Percentiles rank a stretch among this genome's conserved stretches.
phyloP scores from a whole-genome alignment of 1,140 invertebrate species.

The Tetraneura akinire region DNA sequence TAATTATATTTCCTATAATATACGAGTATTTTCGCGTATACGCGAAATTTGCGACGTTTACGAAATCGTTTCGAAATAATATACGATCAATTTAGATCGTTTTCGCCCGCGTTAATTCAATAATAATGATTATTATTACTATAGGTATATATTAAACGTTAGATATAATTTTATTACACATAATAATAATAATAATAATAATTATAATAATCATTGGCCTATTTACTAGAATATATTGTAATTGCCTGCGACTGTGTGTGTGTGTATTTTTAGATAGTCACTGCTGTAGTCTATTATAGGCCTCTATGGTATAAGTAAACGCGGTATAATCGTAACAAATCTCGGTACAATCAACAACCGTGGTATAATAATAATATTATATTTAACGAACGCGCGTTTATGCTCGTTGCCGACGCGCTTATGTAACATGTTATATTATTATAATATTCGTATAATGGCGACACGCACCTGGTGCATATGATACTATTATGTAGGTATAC shows the following conservation, averaged over 20 bases:
- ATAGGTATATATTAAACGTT: neutral
- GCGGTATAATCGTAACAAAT: slow-evolving; percentile 8
- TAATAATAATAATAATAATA: neutral
- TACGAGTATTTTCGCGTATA: neutral
- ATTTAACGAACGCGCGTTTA: neutral
- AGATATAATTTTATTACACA: too few species aligned
- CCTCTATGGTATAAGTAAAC: too few species aligned
- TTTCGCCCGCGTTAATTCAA: too few species aligned
- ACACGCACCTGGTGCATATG: neutral
- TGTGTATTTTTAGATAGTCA: neutral
- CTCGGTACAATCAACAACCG: slow-evolving; percentile 4
- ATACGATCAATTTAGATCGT: too few species aligned
- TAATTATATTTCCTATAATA: too few species aligned
- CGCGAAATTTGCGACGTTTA: neutral
- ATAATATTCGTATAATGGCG: neutral
- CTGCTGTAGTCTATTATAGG: neutral
- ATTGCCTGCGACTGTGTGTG: too few species aligned
- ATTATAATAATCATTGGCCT: neutral
- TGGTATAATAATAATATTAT: neutral
- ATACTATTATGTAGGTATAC: too few species aligned
- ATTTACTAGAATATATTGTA: too few species aligned
- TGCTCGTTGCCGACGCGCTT: neutral
- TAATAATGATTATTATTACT: neutral
- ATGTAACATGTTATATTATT: too few species aligned
- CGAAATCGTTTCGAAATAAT: slow-evolving; percentile 6